Conservation (phyloP, 2,797 vertebrate genomes). For the Eremophila alpestris region DNA sequence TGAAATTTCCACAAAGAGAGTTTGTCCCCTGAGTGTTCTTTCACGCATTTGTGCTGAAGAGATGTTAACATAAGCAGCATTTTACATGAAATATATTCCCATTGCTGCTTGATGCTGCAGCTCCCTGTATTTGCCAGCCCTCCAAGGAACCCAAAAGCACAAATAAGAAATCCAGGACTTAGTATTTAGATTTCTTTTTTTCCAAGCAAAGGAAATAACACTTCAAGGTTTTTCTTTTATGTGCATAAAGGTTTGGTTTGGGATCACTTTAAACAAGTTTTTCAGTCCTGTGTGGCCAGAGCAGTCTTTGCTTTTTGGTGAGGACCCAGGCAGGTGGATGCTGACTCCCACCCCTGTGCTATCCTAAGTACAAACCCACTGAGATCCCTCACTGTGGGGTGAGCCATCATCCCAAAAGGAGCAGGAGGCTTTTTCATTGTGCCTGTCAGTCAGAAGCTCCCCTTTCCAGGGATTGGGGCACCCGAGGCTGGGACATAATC, state of each 20-base stretch:
- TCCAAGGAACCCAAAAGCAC: background rate
- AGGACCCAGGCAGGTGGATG: background rate
- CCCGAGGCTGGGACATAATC: background rate
- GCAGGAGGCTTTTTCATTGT: background rate
- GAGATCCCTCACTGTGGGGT: accelerated
- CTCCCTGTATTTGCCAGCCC: background rate
- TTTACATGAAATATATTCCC: conserved; percentile 46
- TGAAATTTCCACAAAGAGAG: conserved; percentile 47
- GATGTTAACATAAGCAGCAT: conserved; percentile 46
- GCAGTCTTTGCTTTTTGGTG: background rate
- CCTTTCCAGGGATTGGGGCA: background rate
- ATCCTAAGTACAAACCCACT: background rate
- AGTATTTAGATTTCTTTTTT: background rate
- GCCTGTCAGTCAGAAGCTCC: background rate
- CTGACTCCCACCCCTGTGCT: background rate
- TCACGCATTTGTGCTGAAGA: conserved; percentile 57
- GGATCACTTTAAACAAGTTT: background rate
- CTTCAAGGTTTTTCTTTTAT: background rate
- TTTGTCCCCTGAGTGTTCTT: conserved; percentile 56
- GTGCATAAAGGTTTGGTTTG: background rate
- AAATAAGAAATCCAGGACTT: conserved; percentile 1
- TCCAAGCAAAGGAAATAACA: background rate
- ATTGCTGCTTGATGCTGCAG: background rate
- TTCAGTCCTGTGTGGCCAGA: background rate
- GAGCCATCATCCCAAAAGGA: background rate